These are phyloP conservation scores for Paratilapia polleni DNA, from an alignment of 2,113 vertebrate genomes.

Conservation along the genomic window DNA sequence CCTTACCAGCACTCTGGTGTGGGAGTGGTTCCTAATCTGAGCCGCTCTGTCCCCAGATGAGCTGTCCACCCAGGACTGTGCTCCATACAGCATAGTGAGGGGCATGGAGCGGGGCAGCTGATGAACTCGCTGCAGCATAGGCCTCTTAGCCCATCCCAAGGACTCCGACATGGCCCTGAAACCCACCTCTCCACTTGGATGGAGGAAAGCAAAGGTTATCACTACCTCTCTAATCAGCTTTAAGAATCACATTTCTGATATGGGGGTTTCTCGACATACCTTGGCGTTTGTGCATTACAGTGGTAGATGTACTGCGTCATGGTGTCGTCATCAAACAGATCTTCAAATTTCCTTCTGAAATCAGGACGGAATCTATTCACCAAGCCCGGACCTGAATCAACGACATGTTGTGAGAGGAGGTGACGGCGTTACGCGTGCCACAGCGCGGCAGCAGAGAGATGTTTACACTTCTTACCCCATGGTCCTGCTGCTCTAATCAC, in stretches of 20 bases:
- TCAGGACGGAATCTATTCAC: conserved; percentile 90
- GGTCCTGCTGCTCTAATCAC: conserved; percentile 90
- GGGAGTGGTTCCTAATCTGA: conserved; percentile 75
- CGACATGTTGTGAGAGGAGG: neutral
- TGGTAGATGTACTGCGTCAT: conserved; percentile 94
- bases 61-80: conserved; percentile 88
- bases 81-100: conserved; percentile 88
- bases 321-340: conserved; percentile 91
- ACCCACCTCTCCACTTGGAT: conserved; percentile 87
- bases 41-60: conserved; percentile 82
- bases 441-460: neutral
- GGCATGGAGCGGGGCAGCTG: conserved; percentile 84
- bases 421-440: neutral
- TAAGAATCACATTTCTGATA: neutral
- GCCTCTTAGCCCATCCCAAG: conserved; percentile 89
- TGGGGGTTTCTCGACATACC: conserved; percentile 62
- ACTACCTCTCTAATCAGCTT: neutral
- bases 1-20: conserved; percentile 85
- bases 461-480: conserved; percentile 80
- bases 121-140: conserved; percentile 88
- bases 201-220: neutral
- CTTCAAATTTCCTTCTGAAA: conserved; percentile 89
- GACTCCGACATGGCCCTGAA: conserved; percentile 88
- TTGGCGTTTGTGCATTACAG: conserved; percentile 91
- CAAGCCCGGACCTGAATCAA: conserved; percentile 84